Evolutionary conservation across 2,797 vertebrate genomes (phyloP), one percentile per base, ranked within the genome.

Genomic region (Emydoidea blandingii): DNA sequence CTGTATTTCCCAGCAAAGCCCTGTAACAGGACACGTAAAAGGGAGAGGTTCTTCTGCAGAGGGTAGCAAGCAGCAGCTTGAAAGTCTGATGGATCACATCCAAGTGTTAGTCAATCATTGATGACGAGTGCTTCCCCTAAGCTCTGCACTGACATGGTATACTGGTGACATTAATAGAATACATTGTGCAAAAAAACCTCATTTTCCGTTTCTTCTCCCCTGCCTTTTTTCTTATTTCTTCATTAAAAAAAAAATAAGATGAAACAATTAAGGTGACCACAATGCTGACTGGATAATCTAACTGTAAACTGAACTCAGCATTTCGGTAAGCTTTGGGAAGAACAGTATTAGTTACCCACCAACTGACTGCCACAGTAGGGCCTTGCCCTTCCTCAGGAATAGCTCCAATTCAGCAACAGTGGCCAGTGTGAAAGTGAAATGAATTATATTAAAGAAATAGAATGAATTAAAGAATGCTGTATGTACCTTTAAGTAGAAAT

Each of bases 31-130:
- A 80, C 25, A 9, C 5, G 79, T 89, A 68, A 88, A 86, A 87
- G 76, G 31, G 81, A 68, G 88, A 29, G n/a, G 65, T 53, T 53
- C 5, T 31, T 74, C 25, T 54, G 44, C 68, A 62, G 15, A 78
- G 49, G 5, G 34, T 56, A 65, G 72, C 94, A 95, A 76, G 94
- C 81, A 76, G 54, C 41, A 85, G 68, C 89, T 88, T 89, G 96
- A 83, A 21, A 1, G 12, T 25, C 54, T 14, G 15, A 37, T 86
- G 91, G 87, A 52, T 92, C 95, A 93, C 47, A 76, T 89, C 90
- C 31, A 8, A 83, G 86, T 90, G 81, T 5, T 34, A 59, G 14
- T 79, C n/a, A 12, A 37, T 37, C 65, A 52, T 31, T 3, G 3
- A 31, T 81, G 37, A 49, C 2, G 27, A 80, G 50, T 37, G 34